Evolutionary conservation across 2,888 invertebrate genomes (phyloP).

Genomic region (Acrobasis repandana): DNA sequence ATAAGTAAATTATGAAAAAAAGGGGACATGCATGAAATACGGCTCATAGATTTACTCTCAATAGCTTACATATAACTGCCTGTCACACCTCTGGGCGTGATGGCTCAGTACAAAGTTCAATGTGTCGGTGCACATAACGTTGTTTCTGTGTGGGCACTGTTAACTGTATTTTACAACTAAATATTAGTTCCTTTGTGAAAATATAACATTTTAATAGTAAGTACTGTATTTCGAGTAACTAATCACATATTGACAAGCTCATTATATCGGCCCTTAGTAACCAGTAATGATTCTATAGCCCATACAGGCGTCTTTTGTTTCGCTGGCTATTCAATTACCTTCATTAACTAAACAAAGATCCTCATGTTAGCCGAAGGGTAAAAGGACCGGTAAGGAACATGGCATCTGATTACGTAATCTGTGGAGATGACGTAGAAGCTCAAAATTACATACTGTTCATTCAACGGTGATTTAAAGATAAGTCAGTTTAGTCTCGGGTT

Average conservation of each 20-base stretch:
- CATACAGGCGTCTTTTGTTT: slow-evolving; percentile 7
- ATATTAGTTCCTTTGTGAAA: too few relatives aligned
- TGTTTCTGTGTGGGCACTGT: too few relatives aligned
- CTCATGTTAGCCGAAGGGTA: slow-evolving; percentile 27
- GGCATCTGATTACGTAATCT: slow-evolving; percentile 9
- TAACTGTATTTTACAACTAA: too few relatives aligned
- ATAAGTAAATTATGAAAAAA: too few relatives aligned
- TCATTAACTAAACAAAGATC: slow-evolving; percentile 30
- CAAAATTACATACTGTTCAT: slow-evolving; percentile 7
- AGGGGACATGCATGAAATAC: too few relatives aligned
- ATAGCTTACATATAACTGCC: too few relatives aligned
- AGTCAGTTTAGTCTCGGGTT: background rate
- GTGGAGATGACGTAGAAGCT: background rate
- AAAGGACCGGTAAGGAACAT: slow-evolving; percentile 12
- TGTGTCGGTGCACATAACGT: too few relatives aligned
- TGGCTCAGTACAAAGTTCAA: too few relatives aligned
- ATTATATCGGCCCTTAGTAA: background rate
- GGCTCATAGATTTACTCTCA: too few relatives aligned
- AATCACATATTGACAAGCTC: background rate
- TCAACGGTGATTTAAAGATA: background rate
- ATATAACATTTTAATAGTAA: too few relatives aligned
- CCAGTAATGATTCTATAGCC: slow-evolving; percentile 8
- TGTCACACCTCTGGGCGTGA: too few relatives aligned
- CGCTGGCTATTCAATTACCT: slow-evolving; percentile 10
- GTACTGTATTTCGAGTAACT: background rate